Conservation (phyloP, 2,113 vertebrate species). For the Furnarius figulus region DNA sequence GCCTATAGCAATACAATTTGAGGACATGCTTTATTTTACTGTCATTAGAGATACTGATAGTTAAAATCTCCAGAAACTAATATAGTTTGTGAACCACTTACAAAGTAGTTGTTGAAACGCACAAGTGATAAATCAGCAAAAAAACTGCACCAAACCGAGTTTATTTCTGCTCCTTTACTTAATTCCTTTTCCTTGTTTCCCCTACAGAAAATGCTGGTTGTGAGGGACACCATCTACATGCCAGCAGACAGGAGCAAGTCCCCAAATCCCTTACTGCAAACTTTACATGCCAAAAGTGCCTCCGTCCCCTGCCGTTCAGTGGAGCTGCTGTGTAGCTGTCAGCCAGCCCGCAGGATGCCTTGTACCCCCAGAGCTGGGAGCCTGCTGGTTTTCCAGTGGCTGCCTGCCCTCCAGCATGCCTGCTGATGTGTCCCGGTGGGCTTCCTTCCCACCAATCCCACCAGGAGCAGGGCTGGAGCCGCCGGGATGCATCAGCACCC, state of each 20-base stretch:
- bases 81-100: neutral
- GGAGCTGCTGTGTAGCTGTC: neutral
- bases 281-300: neutral
- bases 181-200: neutral
- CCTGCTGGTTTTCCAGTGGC: neutral
- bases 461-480: neutral
- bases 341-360: neutral
- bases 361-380: constrained; percentile 14
- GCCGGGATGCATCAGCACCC: neutral
- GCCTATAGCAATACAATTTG: neutral
- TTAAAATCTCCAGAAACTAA: neutral
- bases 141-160: neutral
- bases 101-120: neutral
- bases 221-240: neutral
- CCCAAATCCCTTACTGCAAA: neutral
- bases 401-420: constrained; percentile 48
- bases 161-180: neutral
- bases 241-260: neutral
- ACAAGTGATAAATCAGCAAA: neutral
- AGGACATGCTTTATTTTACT: neutral
- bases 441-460: neutral
- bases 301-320: neutral
- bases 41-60: neutral
- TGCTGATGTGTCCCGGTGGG: neutral
- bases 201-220: neutral